Evolutionary conservation across 2,797 vertebrate species (phyloP), one percentile per base, ranked within the genome.

Genomic region (Chelmon rostratus): DNA sequence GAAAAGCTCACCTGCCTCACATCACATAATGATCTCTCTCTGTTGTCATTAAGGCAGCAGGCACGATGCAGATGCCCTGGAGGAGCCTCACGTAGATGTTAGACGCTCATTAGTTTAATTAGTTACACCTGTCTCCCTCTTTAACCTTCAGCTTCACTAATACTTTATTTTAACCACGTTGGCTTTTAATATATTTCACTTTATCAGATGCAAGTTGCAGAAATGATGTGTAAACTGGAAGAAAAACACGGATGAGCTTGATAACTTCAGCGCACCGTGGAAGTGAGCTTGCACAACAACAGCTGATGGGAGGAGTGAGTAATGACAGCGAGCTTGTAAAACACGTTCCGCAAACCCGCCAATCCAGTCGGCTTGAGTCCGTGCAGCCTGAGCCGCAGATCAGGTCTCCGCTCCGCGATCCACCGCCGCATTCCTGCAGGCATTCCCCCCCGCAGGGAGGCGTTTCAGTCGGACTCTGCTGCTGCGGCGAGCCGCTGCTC

Each of bases 261-360:
- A 7, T 28, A 40, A 44, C 35, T 18, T 5, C 23, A 31, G 52
- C 13, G 68, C 21, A 0, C 7, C 21, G 5, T 46, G 42, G 35
- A 65, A 11, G 37, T 57, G 4, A 57, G 53, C 58, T n/a, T 7
- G 38, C 65, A 42, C 23, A n/a, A 50, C 23, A 25, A 33, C 57
- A 58, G 37, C 40, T 63, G 35, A 79, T 87, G 90, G 92, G 92
- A 90, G 91, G 92, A 86, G 91, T 82, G 53, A 33, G 31, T 23
- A 35, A 40, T 42, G 69, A 71, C 54, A 6, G 23, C 44, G 3
- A 89, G 52, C 87, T 67, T 84, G 89, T 80, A 88, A 89, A 91
- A 91, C 91, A 57, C 72, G 88, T 85, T 88, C 57, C 10, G 8
- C 42, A 23, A 18, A 40, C 3, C 9, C 25, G 3, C 3, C 53